Base-by-base conservation (phyloP, 2,888 invertebrate genomes). In the Melangyna quadrimaculata region DNA sequence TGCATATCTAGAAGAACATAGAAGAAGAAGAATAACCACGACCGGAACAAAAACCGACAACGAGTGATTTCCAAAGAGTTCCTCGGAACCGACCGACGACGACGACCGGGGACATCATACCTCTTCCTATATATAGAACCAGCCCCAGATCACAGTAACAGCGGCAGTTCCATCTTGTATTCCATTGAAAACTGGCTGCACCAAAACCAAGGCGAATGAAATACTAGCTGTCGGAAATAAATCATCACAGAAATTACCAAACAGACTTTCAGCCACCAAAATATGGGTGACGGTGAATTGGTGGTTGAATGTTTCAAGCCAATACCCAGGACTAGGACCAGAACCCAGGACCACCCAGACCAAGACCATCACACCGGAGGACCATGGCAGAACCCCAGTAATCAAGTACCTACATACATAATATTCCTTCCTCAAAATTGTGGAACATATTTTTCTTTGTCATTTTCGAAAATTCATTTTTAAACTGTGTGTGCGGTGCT, bases 21-120 rank as follows among this genome's bases (percentile, higher is more conserved):
- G 43, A 48, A 45, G 65, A 80, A 80, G 74, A 80, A 84, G 79
- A 84, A 75, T 59, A 79, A 67, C 84, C 84, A 67, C 71, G 73
- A 86, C 86, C 86, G 86, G 86, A 86, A 86, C 86, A 86, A 86
- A 86, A 86, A 86, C 86, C 86, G 86, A 86, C 86, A 81, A 86
- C 77, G 86, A 86, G 77, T 86, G 86, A 86, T 86, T 86, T 73
- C 81, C 77, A 77, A 84, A 80, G 71, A 86, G 84, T 86, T 75
- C 69, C 84, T 83, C 63, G 73, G 37, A 72, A 59, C 74, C n/a
- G n/a, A n/a, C n/a, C n/a, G n/a, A n/a, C n/a, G n/a, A n/a, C n/a
- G n/a, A n/a, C n/a, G n/a, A n/a, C n/a, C 57, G 29, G 35, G 43
- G 12, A 32, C 51, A 40, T 17, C 4, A 14, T 51, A 22, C 48